phyloP scores from a whole-genome alignment of 2,888 invertebrate species.

The Noctuana brunneofusca region DNA sequence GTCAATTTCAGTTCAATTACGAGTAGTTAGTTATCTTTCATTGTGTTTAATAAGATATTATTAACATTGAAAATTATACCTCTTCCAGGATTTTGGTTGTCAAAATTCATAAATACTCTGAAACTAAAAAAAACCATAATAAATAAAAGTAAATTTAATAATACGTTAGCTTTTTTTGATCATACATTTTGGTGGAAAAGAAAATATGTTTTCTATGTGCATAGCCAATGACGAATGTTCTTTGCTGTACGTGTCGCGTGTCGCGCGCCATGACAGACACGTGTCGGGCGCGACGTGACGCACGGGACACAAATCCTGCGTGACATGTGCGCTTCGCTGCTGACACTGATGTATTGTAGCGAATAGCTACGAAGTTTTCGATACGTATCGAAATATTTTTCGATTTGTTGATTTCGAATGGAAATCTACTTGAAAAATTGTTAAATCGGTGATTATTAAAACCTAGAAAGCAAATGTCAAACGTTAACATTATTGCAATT shows the following conservation, averaged over 20 bases:
- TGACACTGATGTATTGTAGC: constrained; percentile 28
- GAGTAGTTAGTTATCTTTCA: too few relatives aligned
- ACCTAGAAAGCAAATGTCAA: too few relatives aligned
- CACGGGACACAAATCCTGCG: constrained; percentile 1
- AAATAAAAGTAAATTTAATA: too few relatives aligned
- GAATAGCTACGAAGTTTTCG: background rate
- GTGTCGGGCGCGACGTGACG: constrained; percentile 12
- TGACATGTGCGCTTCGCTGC: constrained; percentile 7
- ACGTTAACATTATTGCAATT: too few relatives aligned
- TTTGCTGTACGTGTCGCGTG: constrained; percentile 14
- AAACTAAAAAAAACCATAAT: too few relatives aligned
- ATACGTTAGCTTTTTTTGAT: background rate
- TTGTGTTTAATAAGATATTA: too few relatives aligned
- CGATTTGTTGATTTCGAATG: background rate
- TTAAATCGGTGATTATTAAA: too few relatives aligned
- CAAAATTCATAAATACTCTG: too few relatives aligned
- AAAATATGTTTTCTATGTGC: background rate
- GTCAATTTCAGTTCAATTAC: too few relatives aligned
- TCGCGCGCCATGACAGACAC: constrained; percentile 18
- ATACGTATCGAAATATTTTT: constrained; percentile 2
- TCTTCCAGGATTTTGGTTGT: too few relatives aligned
- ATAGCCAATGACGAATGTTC: constrained; percentile 16
- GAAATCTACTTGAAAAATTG: background rate
- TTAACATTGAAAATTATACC: too few relatives aligned
- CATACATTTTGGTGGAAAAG: background rate